Evolutionary conservation across 2,113 vertebrate genomes (phyloP), one percentile per base, ranked within the genome.

Genomic region (Tamias sibiricus): DNA sequence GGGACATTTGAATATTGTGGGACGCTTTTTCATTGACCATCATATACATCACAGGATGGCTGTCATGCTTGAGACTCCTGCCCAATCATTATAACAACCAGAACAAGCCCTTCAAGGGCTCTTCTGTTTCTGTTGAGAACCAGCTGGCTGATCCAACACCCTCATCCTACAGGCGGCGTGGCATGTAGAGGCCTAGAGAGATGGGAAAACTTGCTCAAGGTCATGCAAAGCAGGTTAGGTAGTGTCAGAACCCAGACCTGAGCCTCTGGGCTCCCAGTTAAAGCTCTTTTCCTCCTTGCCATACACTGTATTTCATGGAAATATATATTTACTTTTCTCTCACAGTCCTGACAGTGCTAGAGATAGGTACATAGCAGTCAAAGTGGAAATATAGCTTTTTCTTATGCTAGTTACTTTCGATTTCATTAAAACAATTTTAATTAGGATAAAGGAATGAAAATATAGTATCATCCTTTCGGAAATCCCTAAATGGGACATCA

Each of bases 361-460:
- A 54, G 44, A 68, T 16, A 92, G 69, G 76, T 76, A 71, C n/a
- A 9, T 4, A 82, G n/a, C 68, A 87, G 35, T 42, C 57, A 66
- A 85, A 59, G 66, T 22, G 4, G 49, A 83, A 57, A 35, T 62
- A 22, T 35, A 80, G 59, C 20, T 47, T 94, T 85, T 90, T 79
- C 68, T 95, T 69, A 44, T 3, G n/a, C 26, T 71, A 69, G 13
- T 66, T 93, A 66, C 66, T 84, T 97, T 86, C 32, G 24, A 49
- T 24, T 81, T 52, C 69, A 42, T 79, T 87, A 77, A 93, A 83
- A 49, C 30, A 42, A 77, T 32, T 74, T 68, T 69, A 44, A 47
- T 84, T 90, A 87, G 59, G 85, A 52, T 69, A 81, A 84, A 69
- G 40, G 75, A 2, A 72, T 87, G 71, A 74, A 91, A 90, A 96